A percentile compares a stretch with the other conserved stretches of the same genome.
Evolutionary conservation across 1,140 invertebrate genomes (phyloP).

Genomic region (Lucilia cuprina): DNA sequence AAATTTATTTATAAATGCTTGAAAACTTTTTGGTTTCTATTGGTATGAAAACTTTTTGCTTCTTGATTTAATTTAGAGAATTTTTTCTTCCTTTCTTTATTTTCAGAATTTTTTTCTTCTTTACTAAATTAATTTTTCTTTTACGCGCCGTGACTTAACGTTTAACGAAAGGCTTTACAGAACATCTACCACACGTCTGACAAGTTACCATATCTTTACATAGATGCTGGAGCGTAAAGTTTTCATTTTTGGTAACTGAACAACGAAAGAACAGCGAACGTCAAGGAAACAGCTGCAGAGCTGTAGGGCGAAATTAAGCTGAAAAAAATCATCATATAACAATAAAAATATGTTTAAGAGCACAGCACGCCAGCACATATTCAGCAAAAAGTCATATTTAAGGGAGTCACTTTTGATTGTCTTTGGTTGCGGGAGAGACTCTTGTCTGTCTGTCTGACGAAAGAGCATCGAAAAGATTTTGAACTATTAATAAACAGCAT

Average conservation of each 20-base stretch:
- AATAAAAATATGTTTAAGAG: background rate
- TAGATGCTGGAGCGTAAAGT: slow-evolving; percentile 21
- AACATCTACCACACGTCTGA: slow-evolving; percentile 34
- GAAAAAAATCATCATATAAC: background rate
- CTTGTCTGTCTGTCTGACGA: background rate
- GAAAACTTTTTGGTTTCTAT: background rate
- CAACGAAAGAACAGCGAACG: background rate
- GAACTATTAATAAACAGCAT: slow-evolving; percentile 1
- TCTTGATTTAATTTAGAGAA: background rate
- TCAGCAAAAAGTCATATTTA: background rate
- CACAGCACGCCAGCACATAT: background rate
- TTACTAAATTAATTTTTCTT: slow-evolving; percentile 6
- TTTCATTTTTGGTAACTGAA: slow-evolving; percentile 8
- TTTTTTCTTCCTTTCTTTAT: background rate
- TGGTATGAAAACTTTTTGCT: background rate
- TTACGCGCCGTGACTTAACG: slow-evolving; percentile 25
- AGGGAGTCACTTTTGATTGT: background rate
- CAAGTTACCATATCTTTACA: slow-evolving; percentile 24
- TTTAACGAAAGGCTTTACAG: slow-evolving; percentile 31
- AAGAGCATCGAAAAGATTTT: background rate
- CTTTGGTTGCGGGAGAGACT: background rate
- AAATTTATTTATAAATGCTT: slow-evolving; percentile 1
- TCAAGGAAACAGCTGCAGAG: background rate
- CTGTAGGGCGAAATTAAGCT: background rate
- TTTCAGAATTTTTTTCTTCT: background rate